Conservation (phyloP, 2,888 invertebrate genomes). For the Plebejus melissa region DNA sequence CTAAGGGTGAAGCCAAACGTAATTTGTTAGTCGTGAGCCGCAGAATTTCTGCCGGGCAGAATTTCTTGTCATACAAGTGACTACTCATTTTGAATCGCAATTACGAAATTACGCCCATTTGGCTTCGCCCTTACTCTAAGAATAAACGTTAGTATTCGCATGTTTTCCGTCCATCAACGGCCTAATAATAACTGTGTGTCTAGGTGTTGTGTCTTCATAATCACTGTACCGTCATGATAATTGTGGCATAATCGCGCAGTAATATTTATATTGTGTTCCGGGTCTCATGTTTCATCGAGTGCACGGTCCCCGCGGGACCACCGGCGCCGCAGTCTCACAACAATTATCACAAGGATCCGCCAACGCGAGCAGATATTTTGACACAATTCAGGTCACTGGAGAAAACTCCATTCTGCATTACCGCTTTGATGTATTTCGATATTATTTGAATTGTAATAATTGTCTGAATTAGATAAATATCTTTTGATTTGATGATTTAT, state of each 20-base stretch:
- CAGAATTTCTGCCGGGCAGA: too few species aligned
- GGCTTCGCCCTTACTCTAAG: too few species aligned
- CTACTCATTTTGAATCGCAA: too few species aligned
- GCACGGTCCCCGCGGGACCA: background rate
- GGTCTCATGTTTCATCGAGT: background rate
- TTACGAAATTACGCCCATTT: too few species aligned
- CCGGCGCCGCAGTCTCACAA: background rate
- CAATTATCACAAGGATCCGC: constrained; percentile 4
- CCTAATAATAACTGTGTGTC: too few species aligned
- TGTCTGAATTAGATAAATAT: background rate
- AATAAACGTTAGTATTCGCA: too few species aligned
- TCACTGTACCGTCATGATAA: background rate
- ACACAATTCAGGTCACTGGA: background rate
- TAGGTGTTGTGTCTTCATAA: too few species aligned
- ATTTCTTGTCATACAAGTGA: too few species aligned
- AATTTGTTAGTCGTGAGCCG: too few species aligned
- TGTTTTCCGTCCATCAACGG: too few species aligned
- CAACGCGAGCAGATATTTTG: background rate
- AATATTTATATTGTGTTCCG: background rate
- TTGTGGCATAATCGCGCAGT: background rate
- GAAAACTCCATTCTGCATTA: background rate
- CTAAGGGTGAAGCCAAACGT: too few species aligned
- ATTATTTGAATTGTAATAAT: background rate
- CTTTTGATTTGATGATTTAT: background rate
- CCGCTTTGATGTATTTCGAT: background rate